A percentile compares a stretch with the other conserved stretches of the same genome.
Conservation (phyloP, 2,113 vertebrate genomes). For the Dolichotis patagonum region DNA sequence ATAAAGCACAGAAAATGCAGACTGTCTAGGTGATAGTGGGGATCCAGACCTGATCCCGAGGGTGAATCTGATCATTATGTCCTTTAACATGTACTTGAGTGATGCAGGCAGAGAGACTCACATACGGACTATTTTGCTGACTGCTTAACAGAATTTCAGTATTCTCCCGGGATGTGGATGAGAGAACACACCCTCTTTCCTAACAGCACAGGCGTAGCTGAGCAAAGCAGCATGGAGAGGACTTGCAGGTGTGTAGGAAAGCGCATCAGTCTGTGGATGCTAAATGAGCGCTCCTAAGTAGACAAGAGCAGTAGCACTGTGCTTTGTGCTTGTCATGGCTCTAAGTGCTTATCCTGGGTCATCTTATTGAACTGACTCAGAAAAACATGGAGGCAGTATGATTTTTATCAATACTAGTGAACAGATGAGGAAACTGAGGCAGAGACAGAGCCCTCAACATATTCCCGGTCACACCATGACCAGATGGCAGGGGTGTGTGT, state of each 20-base stretch:
- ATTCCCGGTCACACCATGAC: not conserved
- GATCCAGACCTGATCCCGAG: not conserved
- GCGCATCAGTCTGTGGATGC: not conserved
- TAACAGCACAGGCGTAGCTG: not conserved
- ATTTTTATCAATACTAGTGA: not conserved
- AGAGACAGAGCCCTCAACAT: not conserved
- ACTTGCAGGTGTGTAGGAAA: not conserved
- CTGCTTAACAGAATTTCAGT: not conserved
- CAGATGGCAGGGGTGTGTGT: too few relatives aligned
- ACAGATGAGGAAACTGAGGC: slow-evolving; percentile 6
- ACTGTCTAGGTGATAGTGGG: not conserved
- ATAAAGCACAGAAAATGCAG: not conserved
- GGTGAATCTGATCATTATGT: not conserved
- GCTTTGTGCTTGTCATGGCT: not conserved
- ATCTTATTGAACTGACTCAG: not conserved
- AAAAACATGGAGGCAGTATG: not conserved
- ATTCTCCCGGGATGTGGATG: not conserved
- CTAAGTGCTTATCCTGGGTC: not conserved
- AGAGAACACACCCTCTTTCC: not conserved
- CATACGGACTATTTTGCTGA: not conserved
- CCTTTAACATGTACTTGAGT: not conserved
- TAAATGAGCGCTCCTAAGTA: not conserved
- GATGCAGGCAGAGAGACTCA: not conserved
- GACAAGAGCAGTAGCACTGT: not conserved
- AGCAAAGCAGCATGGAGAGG: not conserved